Percentiles rank a stretch among this genome's conserved stretches.
phyloP scores from a whole-genome alignment of 2,888 invertebrate species.

The Entomobrya multifasciata region DNA sequence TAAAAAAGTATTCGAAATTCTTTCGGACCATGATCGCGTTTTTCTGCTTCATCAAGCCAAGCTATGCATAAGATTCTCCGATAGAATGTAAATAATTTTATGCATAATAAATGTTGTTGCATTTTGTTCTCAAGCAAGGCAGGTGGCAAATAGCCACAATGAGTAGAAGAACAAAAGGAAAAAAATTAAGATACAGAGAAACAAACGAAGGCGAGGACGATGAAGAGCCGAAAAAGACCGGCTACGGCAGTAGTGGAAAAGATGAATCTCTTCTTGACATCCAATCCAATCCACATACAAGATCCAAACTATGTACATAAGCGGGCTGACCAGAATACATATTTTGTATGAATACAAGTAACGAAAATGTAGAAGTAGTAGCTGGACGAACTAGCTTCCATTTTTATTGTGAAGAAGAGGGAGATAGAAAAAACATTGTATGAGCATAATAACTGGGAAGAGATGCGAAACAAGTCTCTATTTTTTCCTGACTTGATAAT shows the following conservation, averaged over 20 bases:
- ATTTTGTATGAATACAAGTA: constrained; percentile 54
- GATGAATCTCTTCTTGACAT: background rate
- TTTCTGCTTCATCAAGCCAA: constrained; percentile 25
- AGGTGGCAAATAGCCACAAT: constrained; percentile 64
- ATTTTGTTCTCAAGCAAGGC: constrained; percentile 42
- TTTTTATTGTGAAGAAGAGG: constrained; percentile 16
- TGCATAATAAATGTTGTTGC: constrained; percentile 8
- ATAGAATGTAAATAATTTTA: constrained; percentile 40
- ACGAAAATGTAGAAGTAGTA: constrained; percentile 22
- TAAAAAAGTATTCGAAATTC: no score
- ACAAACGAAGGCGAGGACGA: constrained; percentile 18
- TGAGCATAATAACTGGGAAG: background rate
- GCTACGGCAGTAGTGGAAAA: constrained; percentile 23
- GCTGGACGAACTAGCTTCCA: constrained; percentile 54
- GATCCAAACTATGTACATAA: no score
- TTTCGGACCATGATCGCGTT: background rate
- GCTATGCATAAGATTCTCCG: background rate
- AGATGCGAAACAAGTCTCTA: constrained; percentile 30
- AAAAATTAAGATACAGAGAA: constrained; percentile 64
- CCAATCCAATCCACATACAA: no score
- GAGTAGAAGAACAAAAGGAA: constrained; percentile 42
- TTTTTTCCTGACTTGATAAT: background rate
- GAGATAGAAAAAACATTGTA: no score
- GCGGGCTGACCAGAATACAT: constrained; percentile 52
- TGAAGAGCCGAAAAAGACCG: constrained; percentile 53